Evolutionary conservation across 2,888 invertebrate species (phyloP).

Genomic region (Ochropacha duplaris): DNA sequence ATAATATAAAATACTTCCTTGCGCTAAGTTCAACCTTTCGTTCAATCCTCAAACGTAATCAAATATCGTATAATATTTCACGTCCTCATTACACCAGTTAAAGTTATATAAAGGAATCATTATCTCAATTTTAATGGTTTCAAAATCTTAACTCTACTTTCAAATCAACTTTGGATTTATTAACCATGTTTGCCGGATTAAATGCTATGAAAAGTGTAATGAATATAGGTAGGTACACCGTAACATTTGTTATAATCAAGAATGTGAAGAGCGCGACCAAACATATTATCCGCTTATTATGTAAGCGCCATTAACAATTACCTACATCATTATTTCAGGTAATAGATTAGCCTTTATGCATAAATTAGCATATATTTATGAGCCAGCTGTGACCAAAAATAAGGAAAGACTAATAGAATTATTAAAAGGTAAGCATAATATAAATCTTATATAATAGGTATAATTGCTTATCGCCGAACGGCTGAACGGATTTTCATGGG

Average conservation of each 20-base stretch:
- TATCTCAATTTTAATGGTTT: too few species aligned
- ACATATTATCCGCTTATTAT: too few species aligned
- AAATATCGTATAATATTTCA: not conserved
- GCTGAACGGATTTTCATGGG: too few species aligned
- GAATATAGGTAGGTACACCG: constrained; percentile 34
- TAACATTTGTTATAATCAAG: constrained; percentile 37
- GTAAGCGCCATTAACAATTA: too few species aligned
- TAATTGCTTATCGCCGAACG: too few species aligned
- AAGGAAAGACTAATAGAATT: constrained; percentile 48
- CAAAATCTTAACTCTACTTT: not conserved
- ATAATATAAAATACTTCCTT: too few species aligned
- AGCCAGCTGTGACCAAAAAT: constrained; percentile 38
- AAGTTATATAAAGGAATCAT: not conserved
- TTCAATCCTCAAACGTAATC: too few species aligned
- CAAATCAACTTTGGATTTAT: not conserved
- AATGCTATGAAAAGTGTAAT: constrained; percentile 25
- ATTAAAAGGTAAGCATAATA: constrained; percentile 43
- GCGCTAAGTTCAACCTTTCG: too few species aligned
- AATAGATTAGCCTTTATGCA: constrained; percentile 32
- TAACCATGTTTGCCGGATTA: constrained; percentile 23
- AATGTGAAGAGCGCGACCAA: too few species aligned
- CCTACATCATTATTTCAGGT: constrained; percentile 32
- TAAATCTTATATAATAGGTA: too few species aligned
- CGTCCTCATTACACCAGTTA: not conserved
- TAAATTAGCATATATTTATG: constrained; percentile 47